phyloP scores from a whole-genome alignment of 1,140 invertebrate genomes.

The Dreissena polymorpha region DNA sequence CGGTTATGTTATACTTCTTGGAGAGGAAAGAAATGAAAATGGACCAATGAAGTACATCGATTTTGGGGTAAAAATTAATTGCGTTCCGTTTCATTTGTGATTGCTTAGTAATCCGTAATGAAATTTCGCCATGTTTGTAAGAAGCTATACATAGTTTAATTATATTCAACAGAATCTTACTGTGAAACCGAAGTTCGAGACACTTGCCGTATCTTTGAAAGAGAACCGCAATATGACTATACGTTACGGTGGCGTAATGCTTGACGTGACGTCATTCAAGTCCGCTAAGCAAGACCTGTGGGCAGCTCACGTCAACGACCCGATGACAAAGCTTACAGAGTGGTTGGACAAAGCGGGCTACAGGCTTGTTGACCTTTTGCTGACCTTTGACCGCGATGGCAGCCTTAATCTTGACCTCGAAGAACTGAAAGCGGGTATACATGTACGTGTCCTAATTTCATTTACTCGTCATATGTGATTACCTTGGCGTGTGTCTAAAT shows the following conservation, averaged over 20 bases:
- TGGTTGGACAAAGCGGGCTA: constrained; percentile 71
- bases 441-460: constrained; percentile 59
- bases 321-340: constrained; percentile 75
- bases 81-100: too few relatives aligned
- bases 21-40: constrained; percentile 66
- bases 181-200: constrained; percentile 72
- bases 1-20: constrained; percentile 61
- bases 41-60: constrained; percentile 62
- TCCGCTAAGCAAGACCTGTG: constrained; percentile 55
- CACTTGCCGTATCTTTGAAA: constrained; percentile 81
- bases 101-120: too few relatives aligned
- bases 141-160: not conserved
- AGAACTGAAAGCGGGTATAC: constrained; percentile 71
- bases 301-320: constrained; percentile 66
- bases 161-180: constrained; percentile 64
- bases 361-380: constrained; percentile 75
- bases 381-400: constrained; percentile 74
- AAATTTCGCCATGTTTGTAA: too few relatives aligned
- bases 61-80: constrained; percentile 63
- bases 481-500: too few relatives aligned
- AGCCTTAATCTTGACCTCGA: constrained; percentile 70
- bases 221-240: constrained; percentile 81
- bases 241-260: constrained; percentile 65
- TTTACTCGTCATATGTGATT: too few relatives aligned
- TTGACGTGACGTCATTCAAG: constrained; percentile 54